Conservation (phyloP, 2,113 vertebrate genomes). For the Ammodramus savannarum region DNA sequence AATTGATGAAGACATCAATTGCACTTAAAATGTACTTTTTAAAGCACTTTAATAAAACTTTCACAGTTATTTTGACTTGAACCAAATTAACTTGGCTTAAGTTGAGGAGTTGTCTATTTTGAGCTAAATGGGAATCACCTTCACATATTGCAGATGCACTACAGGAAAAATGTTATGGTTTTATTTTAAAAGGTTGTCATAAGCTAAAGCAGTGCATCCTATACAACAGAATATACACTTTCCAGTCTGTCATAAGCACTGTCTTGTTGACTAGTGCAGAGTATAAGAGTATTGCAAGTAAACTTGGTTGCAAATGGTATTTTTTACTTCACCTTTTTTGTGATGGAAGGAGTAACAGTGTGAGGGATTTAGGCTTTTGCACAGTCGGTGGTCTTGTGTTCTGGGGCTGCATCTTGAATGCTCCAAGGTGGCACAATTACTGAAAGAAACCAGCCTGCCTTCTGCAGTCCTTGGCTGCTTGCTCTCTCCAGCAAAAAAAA, state of each 20-base stretch:
- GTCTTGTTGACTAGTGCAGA: background rate
- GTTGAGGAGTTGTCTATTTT: background rate
- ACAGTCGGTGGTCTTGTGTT: background rate
- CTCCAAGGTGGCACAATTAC: background rate
- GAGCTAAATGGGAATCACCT: background rate
- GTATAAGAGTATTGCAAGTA: background rate
- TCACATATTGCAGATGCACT: background rate
- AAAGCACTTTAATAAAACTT: background rate
- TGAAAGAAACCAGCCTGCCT: background rate
- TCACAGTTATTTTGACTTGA: background rate
- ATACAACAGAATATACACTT: background rate
- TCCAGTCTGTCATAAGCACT: background rate
- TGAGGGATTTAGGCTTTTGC: background rate
- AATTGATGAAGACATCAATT: background rate
- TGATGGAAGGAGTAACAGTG: background rate
- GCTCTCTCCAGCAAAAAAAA: background rate
- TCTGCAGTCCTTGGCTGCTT: background rate
- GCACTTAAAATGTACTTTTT: background rate
- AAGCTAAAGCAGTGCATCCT: background rate
- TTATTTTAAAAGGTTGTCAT: background rate
- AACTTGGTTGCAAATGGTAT: background rate
- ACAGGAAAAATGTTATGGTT: background rate
- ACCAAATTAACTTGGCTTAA: background rate
- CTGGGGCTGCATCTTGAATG: background rate
- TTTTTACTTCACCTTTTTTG: background rate